Conservation (phyloP, 2,888 invertebrate species). For the Campoletis raptor region DNA sequence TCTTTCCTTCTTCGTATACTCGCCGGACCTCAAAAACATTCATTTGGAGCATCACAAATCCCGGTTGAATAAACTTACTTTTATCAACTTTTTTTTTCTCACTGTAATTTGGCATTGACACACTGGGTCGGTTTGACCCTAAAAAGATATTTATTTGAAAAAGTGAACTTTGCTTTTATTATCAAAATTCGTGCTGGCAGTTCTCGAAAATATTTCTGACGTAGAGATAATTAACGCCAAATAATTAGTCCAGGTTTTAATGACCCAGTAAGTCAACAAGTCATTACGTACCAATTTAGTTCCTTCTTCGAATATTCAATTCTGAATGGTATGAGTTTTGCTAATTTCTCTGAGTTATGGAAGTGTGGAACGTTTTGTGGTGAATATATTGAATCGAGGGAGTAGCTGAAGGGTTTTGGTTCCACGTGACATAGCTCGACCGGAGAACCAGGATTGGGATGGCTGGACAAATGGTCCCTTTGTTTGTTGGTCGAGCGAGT, state of each 20-base stretch:
- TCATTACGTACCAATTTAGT: not conserved
- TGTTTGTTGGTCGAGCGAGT: slow-evolving; percentile 68
- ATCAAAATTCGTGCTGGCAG: too few species aligned
- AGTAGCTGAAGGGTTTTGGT: not conserved
- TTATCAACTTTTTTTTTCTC: not conserved
- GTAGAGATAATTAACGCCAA: too few species aligned
- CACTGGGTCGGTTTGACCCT: too few species aligned
- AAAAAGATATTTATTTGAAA: too few species aligned
- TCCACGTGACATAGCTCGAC: slow-evolving; percentile 1
- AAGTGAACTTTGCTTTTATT: too few species aligned
- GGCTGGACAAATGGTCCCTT: slow-evolving; percentile 67
- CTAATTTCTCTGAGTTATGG: not conserved
- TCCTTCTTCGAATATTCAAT: not conserved
- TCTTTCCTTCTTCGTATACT: not conserved
- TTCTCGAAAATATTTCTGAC: too few species aligned
- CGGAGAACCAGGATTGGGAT: slow-evolving; percentile 24
- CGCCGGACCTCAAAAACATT: not conserved
- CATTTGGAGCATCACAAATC: not conserved
- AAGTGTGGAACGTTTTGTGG: not conserved
- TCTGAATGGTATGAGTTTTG: not conserved
- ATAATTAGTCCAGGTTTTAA: too few species aligned
- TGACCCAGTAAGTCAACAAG: too few species aligned
- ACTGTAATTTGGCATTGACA: too few species aligned
- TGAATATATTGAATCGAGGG: not conserved
- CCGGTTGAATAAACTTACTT: not conserved